Conservation (phyloP, 2,888 invertebrate genomes). For the Loripinus fragilis region DNA sequence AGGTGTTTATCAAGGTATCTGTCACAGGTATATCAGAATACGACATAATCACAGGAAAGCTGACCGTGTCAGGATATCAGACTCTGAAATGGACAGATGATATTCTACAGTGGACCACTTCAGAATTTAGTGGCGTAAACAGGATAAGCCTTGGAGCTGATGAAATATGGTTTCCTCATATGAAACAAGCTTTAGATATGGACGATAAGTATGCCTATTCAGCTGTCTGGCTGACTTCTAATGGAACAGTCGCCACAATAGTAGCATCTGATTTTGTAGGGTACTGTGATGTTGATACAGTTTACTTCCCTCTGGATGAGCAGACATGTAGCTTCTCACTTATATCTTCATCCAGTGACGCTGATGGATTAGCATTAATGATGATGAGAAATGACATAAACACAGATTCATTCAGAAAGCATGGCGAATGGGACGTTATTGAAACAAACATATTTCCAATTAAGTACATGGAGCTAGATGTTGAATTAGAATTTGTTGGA, state of each 20-base stretch:
- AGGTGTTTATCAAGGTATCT: background rate
- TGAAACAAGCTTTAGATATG: background rate
- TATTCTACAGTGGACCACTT: background rate
- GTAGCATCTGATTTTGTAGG: background rate
- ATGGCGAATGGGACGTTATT: slow-evolving; percentile 8
- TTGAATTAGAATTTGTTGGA: background rate
- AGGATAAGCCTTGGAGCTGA: background rate
- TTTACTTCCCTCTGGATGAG: background rate
- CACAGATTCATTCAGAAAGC: background rate
- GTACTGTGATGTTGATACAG: background rate
- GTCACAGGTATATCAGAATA: background rate
- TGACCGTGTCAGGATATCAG: slow-evolving; percentile 6
- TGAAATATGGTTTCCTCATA: background rate
- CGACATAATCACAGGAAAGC: background rate
- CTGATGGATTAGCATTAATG: background rate
- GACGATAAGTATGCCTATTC: background rate
- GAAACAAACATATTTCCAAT: background rate
- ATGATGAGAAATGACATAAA: background rate
- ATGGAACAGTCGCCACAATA: background rate
- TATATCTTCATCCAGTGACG: background rate
- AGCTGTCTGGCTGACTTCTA: background rate
- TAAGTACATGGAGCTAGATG: background rate
- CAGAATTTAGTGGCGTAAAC: background rate
- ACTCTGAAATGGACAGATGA: slow-evolving; percentile 13
- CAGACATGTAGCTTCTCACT: background rate